Evolutionary conservation across 2,888 invertebrate species (phyloP), one percentile per base, ranked within the genome.

Genomic region (Linyphia triangularis): DNA sequence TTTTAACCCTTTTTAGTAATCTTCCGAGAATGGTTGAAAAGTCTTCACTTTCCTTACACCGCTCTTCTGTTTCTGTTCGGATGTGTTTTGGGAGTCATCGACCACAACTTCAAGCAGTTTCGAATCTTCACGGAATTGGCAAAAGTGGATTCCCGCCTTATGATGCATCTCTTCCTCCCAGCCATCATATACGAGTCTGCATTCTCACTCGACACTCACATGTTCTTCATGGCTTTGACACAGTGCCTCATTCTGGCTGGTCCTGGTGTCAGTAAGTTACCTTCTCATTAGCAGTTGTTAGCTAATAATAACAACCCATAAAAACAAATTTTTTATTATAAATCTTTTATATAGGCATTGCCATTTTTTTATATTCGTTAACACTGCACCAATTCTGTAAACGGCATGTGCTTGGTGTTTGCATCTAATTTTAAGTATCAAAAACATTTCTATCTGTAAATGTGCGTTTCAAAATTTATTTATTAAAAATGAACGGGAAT

Each of bases 171-270:
- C 37, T 93, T 93, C 85, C 91, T 93, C 59, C 93, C 93, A 0
- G 92, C 93, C 24, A 92, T 93, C 51, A 92, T 93, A 63, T 93
- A 93, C 91, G 93, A 93, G 85, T 92, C 93, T 1, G 93, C 93
- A 0, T 93, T 93, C 90, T 92, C 92, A 6, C 92, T 93, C 92
- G 93, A 93, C 67, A 91, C 92, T 9, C 93, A 93, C 88, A 92
- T 92, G 1, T 93, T 93, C 89, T 89, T 92, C 79, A 92, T 92
- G 85, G 91, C 92, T 10, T 90, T 92, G 40, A 86, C 91, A n/a
- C 92, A 93, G 89, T 92, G 92, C 33, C 75, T 92, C 16, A 79
- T 92, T 0, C 89, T 93, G 57, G 92, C 93, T 9, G 91, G 92
- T 10, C 92, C 92, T 4, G 93, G 92, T 2, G 88, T 93, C 43